A percentile compares a stretch with the other conserved stretches of the same genome.
These are phyloP conservation scores for Arctocebus calabarensis DNA, from an alignment of 2,797 vertebrate species.

Conservation along the genomic window DNA sequence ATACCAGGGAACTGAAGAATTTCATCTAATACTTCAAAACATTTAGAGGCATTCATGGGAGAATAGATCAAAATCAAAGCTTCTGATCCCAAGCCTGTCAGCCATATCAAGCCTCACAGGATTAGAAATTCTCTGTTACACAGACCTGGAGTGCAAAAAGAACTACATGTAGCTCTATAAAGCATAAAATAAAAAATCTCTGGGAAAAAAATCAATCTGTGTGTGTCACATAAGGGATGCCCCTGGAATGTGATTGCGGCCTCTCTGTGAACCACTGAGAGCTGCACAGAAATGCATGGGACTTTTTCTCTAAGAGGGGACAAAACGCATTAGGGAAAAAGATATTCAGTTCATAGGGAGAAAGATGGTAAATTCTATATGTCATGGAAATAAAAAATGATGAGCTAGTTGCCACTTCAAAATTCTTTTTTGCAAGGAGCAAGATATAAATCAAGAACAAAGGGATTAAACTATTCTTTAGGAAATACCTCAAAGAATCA, in stretches of 20 bases:
- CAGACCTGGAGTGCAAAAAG: neutral
- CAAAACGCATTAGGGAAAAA: neutral
- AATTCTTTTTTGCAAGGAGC: constrained; percentile 46
- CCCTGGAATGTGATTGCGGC: neutral
- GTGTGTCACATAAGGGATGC: neutral
- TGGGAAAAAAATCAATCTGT: neutral
- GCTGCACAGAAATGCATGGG: neutral
- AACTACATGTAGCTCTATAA: neutral
- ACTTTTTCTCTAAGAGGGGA: constrained; percentile 20
- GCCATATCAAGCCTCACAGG: neutral
- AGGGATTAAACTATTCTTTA: constrained; percentile 50
- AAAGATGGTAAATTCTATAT: constrained; percentile 3
- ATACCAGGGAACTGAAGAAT: neutral
- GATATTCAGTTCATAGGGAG: neutral
- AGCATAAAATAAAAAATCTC: neutral
- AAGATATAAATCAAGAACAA: constrained; percentile 56
- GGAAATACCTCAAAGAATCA: constrained; percentile 52
- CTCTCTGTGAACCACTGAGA: neutral
- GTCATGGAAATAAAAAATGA: constrained; percentile 44
- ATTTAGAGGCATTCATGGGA: neutral
- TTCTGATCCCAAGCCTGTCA: neutral
- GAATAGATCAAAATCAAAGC: neutral
- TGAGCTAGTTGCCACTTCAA: constrained; percentile 41
- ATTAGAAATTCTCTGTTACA: neutral
- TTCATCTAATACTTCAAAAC: neutral